phyloP scores from a whole-genome alignment of 2,113 vertebrate species.

The Glaucidium brasilianum region DNA sequence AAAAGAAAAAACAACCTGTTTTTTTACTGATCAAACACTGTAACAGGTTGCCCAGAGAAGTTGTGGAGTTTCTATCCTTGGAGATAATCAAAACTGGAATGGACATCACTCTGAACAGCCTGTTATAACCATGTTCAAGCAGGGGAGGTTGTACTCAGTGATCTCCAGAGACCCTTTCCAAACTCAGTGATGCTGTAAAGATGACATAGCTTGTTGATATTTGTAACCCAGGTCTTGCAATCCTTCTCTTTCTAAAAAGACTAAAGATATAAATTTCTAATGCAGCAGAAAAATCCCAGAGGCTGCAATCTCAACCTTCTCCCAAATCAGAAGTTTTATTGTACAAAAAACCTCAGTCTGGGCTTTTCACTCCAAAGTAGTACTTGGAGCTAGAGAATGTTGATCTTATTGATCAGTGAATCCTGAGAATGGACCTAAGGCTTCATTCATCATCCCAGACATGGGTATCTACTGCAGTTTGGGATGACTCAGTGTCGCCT shows the following conservation, averaged over 20 bases:
- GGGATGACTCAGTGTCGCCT: background rate
- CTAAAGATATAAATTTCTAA: background rate
- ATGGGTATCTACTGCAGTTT: background rate
- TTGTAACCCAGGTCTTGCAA: background rate
- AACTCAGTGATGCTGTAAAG: background rate
- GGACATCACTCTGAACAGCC: background rate
- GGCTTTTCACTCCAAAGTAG: background rate
- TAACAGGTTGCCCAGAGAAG: background rate
- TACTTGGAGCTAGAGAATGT: background rate
- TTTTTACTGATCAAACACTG: background rate
- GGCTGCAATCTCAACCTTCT: background rate
- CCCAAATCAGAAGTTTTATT: background rate
- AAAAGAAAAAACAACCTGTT: background rate
- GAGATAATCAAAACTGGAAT: background rate
- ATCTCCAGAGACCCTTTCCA: background rate
- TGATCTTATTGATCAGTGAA: background rate
- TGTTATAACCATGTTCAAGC: background rate
- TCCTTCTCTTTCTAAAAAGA: background rate
- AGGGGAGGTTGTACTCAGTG: rapidly evolving
- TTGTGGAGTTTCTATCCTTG: background rate
- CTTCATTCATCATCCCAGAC: background rate
- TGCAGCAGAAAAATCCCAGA: background rate
- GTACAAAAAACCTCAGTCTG: background rate
- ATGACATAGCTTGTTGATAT: background rate
- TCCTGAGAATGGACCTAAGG: background rate